These are phyloP conservation scores for Laupala kohalensis DNA, from an alignment of 1,140 invertebrate genomes.

Conservation along the genomic window DNA sequence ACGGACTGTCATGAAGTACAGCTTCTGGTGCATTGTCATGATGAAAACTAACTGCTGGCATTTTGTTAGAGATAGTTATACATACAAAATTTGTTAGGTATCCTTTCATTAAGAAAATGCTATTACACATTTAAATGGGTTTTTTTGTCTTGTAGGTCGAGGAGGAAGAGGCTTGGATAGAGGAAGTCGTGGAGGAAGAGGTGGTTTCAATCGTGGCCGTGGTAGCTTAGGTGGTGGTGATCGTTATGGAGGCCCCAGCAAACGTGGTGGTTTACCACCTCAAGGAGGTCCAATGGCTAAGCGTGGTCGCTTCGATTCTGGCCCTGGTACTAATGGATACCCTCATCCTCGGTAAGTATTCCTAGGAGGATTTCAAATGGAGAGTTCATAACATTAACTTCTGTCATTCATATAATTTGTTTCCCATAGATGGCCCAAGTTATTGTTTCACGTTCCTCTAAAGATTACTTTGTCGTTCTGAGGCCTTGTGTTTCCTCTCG, in stretches of 20 bases:
- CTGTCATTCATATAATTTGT: background rate
- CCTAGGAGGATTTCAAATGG: background rate
- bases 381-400: background rate
- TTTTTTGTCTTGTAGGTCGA: no score
- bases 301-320: slow-evolving; percentile 8
- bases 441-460: no score
- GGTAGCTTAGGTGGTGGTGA: slow-evolving; percentile 2
- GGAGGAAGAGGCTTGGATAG: slow-evolving; percentile 9
- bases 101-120: no score
- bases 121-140: no score
- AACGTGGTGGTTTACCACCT: slow-evolving; percentile 8
- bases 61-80: no score
- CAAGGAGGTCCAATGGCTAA: slow-evolving; percentile 11
- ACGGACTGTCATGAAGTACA: no score
- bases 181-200: slow-evolving; percentile 7
- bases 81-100: no score
- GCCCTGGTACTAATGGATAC: slow-evolving; percentile 6
- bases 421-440: background rate
- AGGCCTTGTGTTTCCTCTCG: no score
- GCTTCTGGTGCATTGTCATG: no score
- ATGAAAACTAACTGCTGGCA: no score
- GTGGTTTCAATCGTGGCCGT: slow-evolving; percentile 6
- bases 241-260: slow-evolving; percentile 5
- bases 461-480: no score
- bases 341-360: slow-evolving; percentile 1